A percentile compares a stretch with the other conserved stretches of the same genome.
These are phyloP conservation scores for Prionailurus bengalensis DNA, from an alignment of 2,113 vertebrate genomes.

Conservation along the genomic window DNA sequence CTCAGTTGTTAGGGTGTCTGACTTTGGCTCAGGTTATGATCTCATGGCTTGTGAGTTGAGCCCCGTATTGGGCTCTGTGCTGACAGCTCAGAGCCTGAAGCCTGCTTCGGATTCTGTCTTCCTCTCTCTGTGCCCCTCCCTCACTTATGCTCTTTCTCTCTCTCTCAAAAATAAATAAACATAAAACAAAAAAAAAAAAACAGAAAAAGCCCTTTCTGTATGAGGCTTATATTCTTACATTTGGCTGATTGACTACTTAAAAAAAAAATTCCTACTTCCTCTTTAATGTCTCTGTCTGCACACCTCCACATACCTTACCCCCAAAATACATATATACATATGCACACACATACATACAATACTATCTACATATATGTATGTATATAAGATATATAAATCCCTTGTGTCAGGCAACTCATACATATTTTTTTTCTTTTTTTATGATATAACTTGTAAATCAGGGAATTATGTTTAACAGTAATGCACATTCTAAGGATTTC, in stretches of 20 bases:
- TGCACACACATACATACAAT: not conserved
- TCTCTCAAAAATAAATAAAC: too few species aligned
- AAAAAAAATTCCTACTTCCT: conserved; percentile 14
- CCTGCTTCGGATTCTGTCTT: too few species aligned
- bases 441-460: not conserved
- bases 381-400: not conserved
- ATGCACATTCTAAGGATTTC: not conserved
- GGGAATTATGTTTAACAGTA: not conserved
- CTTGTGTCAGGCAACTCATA: not conserved
- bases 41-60: too few species aligned
- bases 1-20: too few species aligned
- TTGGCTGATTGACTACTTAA: not conserved
- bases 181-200: too few species aligned
- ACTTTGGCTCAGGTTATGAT: too few species aligned
- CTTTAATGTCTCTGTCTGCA: not conserved
- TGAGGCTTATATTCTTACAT: not conserved
- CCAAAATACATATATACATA: not conserved
- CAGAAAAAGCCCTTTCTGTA: not conserved
- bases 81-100: too few species aligned
- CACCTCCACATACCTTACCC: not conserved
- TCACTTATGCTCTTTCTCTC: too few species aligned
- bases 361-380: not conserved
- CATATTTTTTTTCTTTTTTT: not conserved
- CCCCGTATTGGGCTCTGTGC: too few species aligned
- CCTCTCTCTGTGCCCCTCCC: too few species aligned